phyloP scores from a whole-genome alignment of 2,113 vertebrate species.

The Sapayoa aenigma region DNA sequence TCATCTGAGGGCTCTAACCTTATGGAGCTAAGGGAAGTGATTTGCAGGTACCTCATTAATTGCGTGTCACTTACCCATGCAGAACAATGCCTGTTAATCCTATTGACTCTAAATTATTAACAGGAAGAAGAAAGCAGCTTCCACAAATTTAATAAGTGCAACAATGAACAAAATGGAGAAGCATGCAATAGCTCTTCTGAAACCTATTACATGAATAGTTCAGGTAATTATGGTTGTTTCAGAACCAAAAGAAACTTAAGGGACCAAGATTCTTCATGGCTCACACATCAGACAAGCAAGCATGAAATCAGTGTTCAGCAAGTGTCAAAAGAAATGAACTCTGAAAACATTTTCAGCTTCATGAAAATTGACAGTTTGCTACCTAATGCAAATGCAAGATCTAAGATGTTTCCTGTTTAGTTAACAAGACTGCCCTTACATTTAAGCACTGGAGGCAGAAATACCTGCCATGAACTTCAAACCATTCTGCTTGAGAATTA shows the following conservation, averaged over 20 bases:
- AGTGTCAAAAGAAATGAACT: slow-evolving; percentile 15
- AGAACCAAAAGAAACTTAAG: background rate
- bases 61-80: background rate
- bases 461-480: background rate
- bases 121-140: background rate
- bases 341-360: background rate
- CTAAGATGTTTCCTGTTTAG: background rate
- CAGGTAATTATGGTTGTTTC: slow-evolving; percentile 31
- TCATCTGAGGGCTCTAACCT: background rate
- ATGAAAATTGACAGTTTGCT: background rate
- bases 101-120: slow-evolving; percentile 47
- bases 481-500: background rate
- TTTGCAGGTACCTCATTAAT: slow-evolving; percentile 20
- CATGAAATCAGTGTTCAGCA: slow-evolving; percentile 38
- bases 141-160: slow-evolving; percentile 1
- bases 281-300: slow-evolving; percentile 15
- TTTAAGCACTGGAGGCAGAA: background rate
- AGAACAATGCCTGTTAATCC: slow-evolving; percentile 29
- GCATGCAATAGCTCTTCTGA: background rate
- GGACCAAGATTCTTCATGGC: slow-evolving; percentile 1
- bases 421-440: background rate
- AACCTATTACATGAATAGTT: slow-evolving; percentile 19
- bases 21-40: background rate
- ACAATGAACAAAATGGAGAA: slow-evolving; percentile 30
- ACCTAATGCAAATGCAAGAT: background rate